A percentile compares a stretch with the other conserved stretches of the same genome.
Evolutionary conservation across 2,113 vertebrate species (phyloP).

Genomic region (Odocoileus hemionus): DNA sequence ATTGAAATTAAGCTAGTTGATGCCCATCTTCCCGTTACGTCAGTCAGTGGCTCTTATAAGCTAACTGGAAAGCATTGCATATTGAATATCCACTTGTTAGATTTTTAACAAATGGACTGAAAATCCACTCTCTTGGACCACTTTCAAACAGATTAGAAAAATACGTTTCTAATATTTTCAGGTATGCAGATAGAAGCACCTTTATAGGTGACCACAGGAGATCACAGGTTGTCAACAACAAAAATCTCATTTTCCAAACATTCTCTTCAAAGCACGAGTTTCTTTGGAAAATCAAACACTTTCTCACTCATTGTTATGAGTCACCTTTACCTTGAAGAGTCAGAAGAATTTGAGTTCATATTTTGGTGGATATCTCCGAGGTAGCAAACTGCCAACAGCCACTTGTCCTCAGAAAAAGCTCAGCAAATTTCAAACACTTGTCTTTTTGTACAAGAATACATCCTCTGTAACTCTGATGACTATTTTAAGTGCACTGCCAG

Average conservation of each 20-base stretch:
- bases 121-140: neutral
- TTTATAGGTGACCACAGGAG: neutral
- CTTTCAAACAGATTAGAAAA: slow-evolving; percentile 4
- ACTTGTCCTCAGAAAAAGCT: neutral
- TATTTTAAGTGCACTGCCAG: neutral
- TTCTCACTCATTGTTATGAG: neutral
- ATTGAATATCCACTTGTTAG: neutral
- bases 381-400: neutral
- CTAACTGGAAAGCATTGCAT: neutral
- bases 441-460: neutral
- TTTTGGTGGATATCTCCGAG: neutral
- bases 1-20: slow-evolving; percentile 5
- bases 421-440: neutral
- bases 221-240: neutral
- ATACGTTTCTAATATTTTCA: slow-evolving; percentile 1
- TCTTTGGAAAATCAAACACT: neutral
- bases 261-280: neutral
- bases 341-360: neutral
- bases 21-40: neutral
- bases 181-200: neutral
- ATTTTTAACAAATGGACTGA: slow-evolving; percentile 37
- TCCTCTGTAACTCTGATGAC: neutral
- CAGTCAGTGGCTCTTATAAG: neutral
- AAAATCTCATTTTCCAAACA: neutral
- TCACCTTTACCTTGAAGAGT: neutral